phyloP scores from a whole-genome alignment of 2,888 invertebrate species.

The Pocota personata region DNA sequence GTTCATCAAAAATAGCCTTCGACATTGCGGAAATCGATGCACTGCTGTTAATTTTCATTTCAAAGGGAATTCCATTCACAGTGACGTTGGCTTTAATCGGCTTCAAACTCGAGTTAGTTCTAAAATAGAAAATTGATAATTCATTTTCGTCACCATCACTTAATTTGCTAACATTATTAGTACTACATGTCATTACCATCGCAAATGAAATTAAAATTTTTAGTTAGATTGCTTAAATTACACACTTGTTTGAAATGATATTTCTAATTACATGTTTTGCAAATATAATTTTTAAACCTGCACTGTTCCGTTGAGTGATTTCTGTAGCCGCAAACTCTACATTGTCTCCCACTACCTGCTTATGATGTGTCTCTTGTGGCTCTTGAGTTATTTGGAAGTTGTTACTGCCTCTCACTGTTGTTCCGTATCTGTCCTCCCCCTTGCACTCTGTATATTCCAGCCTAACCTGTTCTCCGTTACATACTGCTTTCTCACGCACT shows the following conservation, averaged over 20 bases:
- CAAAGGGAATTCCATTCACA: too few species aligned
- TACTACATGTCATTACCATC: conserved; percentile 5
- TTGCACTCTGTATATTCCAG: too few species aligned
- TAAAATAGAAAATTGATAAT: conserved; percentile 42
- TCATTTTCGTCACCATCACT: conserved; percentile 6
- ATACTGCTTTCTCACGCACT: too few species aligned
- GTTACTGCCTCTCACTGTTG: neutral
- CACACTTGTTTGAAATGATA: conserved; percentile 47
- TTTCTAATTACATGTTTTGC: conserved; percentile 35
- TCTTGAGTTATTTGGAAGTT: neutral
- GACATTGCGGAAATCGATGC: too few species aligned
- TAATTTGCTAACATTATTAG: neutral
- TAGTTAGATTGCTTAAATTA: conserved; percentile 11
- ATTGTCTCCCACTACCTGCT: conserved; percentile 10
- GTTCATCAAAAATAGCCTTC: conserved; percentile 12
- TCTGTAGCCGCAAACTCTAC: conserved; percentile 17
- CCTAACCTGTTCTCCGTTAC: too few species aligned
- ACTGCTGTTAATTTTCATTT: too few species aligned
- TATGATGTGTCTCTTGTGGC: neutral
- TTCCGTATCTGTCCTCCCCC: too few species aligned
- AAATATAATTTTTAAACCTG: conserved; percentile 24
- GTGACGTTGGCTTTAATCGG: too few species aligned
- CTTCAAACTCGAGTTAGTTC: conserved; percentile 19
- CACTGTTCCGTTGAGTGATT: conserved; percentile 31
- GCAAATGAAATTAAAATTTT: conserved; percentile 21